Percentiles rank a stretch among this genome's conserved stretches.
Conservation (phyloP, 2,797 vertebrate species). For the Acanthis flammea region DNA sequence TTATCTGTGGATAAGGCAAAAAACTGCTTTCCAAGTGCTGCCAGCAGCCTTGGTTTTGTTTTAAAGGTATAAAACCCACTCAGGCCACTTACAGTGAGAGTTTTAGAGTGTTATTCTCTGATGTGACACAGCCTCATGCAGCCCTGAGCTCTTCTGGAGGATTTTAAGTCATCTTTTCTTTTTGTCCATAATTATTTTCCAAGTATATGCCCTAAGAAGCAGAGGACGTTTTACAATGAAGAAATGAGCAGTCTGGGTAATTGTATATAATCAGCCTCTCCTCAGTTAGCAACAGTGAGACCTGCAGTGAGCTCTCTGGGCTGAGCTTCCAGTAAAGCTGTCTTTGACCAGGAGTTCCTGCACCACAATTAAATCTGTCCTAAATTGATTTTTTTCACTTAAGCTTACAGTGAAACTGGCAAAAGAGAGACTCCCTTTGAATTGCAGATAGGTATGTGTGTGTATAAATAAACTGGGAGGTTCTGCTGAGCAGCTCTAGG, state of each 20-base stretch:
- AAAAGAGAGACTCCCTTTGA: neutral
- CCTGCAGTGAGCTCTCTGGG: conserved; percentile 30
- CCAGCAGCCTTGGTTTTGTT: neutral
- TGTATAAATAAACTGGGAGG: conserved; percentile 37
- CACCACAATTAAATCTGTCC: conserved; percentile 29
- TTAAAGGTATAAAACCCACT: neutral
- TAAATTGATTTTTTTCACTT: conserved; percentile 48
- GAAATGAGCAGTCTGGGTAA: conserved; percentile 65
- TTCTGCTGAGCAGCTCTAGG: conserved; percentile 7
- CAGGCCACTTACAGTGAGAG: neutral
- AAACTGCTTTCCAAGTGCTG: neutral
- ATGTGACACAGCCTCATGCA: neutral
- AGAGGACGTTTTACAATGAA: conserved; percentile 12
- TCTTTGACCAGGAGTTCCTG: conserved; percentile 32
- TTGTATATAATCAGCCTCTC: conserved; percentile 66
- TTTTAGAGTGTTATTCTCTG: neutral
- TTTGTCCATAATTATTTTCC: conserved; percentile 40
- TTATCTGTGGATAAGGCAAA: neutral
- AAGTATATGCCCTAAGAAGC: conserved; percentile 18
- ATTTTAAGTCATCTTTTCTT: conserved; percentile 33
- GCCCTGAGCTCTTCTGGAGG: neutral
- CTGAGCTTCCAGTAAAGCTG: conserved; percentile 57
- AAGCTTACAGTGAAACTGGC: neutral
- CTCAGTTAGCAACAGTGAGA: conserved; percentile 55
- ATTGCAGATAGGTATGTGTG: neutral